A percentile compares a stretch with the other conserved stretches of the same genome.
Conservation (phyloP, 2,113 vertebrate species). For the Psittacus erithacus region DNA sequence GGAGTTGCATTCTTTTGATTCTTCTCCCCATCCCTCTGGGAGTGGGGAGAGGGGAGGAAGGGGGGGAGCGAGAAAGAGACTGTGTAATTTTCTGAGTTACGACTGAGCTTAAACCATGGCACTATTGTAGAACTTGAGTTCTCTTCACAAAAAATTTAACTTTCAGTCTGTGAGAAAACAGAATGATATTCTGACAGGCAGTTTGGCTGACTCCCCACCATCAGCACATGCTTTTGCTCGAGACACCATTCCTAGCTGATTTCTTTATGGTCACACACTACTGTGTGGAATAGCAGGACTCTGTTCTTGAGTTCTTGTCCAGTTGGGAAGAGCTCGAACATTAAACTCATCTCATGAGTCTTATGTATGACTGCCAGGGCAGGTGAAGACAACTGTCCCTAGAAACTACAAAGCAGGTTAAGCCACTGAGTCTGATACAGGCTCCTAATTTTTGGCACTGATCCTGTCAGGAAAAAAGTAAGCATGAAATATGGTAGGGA, state of each 20-base stretch:
- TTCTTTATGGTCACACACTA: background rate
- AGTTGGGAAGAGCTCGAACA: background rate
- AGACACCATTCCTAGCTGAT: background rate
- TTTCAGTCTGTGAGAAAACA: background rate
- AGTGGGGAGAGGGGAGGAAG: too few relatives aligned
- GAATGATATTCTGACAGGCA: background rate
- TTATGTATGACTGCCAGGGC: background rate
- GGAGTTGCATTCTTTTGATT: too few relatives aligned
- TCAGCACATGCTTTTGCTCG: background rate
- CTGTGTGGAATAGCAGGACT: background rate
- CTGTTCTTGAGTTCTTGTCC: background rate
- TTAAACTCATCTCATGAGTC: background rate
- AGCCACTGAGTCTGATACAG: background rate
- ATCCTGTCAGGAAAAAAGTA: conserved; percentile 1
- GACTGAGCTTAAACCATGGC: too few relatives aligned
- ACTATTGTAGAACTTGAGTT: background rate
- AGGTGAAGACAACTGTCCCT: background rate
- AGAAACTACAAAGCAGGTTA: background rate
- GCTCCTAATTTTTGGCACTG: conserved; percentile 6
- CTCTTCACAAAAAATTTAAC: background rate
- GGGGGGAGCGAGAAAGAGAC: too few relatives aligned
- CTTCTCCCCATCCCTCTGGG: too few relatives aligned
- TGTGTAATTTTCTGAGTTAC: too few relatives aligned
- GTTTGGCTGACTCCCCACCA: background rate
- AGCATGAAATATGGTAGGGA: background rate